A percentile compares a stretch with the other conserved stretches of the same genome.
Evolutionary conservation across 2,113 vertebrate species (phyloP).

Genomic region (Hucho hucho): DNA sequence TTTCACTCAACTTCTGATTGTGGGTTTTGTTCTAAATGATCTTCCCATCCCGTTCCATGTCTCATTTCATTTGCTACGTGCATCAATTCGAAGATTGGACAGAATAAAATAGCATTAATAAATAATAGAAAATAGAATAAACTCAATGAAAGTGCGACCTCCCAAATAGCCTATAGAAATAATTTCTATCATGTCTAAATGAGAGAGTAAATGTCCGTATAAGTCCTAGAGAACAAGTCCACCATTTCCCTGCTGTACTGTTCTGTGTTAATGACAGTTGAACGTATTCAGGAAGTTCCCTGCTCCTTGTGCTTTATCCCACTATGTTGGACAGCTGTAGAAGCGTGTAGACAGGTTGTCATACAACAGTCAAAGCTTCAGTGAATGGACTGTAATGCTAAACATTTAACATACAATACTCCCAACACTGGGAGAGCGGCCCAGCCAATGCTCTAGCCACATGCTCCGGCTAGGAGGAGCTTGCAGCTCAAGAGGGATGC

Average conservation of each 20-base stretch:
- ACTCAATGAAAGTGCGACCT: too few species aligned
- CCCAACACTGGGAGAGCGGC: conserved; percentile 72
- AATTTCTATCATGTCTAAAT: too few species aligned
- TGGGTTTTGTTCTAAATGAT: not conserved
- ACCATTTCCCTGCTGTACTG: not conserved
- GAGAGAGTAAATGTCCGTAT: too few species aligned
- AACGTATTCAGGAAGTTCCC: conserved; percentile 78
- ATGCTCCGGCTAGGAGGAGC: conserved; percentile 86
- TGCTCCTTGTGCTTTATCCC: conserved; percentile 80
- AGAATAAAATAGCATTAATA: not conserved
- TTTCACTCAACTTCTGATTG: not conserved
- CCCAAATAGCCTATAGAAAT: too few species aligned
- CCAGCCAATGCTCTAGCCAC: conserved; percentile 81
- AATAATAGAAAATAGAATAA: too few species aligned
- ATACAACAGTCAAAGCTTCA: conserved; percentile 86
- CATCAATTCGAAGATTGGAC: not conserved
- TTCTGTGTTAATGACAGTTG: conserved; percentile 59
- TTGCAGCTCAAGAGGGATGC: conserved; percentile 86
- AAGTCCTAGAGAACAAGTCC: too few species aligned
- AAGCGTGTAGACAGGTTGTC: conserved; percentile 90
- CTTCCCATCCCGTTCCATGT: not conserved
- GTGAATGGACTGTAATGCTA: conserved; percentile 86
- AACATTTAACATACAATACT: conserved; percentile 87
- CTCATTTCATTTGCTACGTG: not conserved
- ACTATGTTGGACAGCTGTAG: conserved; percentile 89